phyloP scores from a whole-genome alignment of 37 sponge, comb jelly and placozoan species.

The Beroe ovata region DNA sequence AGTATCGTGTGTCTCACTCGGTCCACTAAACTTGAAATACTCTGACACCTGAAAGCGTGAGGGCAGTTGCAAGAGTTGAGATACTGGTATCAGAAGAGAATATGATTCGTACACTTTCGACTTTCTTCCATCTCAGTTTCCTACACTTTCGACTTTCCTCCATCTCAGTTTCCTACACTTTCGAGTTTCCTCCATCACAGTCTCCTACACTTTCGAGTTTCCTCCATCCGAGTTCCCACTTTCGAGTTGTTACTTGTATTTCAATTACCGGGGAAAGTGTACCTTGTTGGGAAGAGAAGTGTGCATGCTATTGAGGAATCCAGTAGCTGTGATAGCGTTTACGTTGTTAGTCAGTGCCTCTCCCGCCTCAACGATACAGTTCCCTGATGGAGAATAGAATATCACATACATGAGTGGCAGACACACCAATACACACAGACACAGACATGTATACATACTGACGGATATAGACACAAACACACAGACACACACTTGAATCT shows the following conservation, averaged over 20 bases:
- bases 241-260: too few species aligned
- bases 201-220: neutral
- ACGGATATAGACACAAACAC: too few species aligned
- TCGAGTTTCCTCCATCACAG: neutral
- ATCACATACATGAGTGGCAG: too few species aligned
- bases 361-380: conserved; percentile 54
- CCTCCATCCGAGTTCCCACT: neutral
- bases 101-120: neutral
- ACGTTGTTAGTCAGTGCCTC: conserved; percentile 61
- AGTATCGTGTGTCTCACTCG: conserved; percentile 68
- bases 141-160: neutral
- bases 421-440: too few species aligned
- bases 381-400: conserved; percentile 30
- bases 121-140: neutral
- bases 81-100: neutral
- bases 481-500: too few species aligned
- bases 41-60: conserved; percentile 53
- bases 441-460: too few species aligned
- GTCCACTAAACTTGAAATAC: conserved; percentile 68
- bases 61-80: neutral
- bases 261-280: too few species aligned
- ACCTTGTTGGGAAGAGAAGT: conserved; percentile 59
- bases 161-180: neutral
- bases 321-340: conserved; percentile 48
- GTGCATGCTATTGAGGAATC: conserved; percentile 44